Evolutionary conservation across 2,797 vertebrate genomes (phyloP), one percentile per base, ranked within the genome.

Genomic region (Amazonetta brasiliensis): DNA sequence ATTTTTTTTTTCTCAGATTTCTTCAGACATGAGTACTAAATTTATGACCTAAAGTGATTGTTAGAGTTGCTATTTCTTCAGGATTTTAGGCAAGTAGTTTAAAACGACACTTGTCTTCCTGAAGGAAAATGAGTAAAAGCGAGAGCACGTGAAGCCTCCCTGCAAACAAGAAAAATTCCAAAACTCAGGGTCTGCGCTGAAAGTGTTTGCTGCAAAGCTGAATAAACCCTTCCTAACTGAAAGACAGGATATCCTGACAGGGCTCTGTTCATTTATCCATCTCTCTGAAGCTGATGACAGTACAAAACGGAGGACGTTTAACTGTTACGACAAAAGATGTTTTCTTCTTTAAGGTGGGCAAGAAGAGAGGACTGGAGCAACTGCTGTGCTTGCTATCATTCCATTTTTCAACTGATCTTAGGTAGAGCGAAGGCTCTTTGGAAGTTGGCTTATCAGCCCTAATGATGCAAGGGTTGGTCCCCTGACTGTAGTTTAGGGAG

Each of bases 201-300:
- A 84, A 86, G 44, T 26, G 85, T 94, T 87, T 39, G 19, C 84
- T 90, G 62, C 67, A 60, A 74, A 92, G 81, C 89, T 76, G 87
- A 85, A 95, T 97, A 96, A 97, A 96, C 33, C 68, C 52, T 96
- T 91, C 87, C 94, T 54, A 66, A 63, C 55, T 92, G 95, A 97
- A 97, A 97, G 95, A 93, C 98, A 98, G 98, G 98, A 98, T 97
- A 97, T 98, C 98, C 98, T 98, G 97, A 84, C 7, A 8, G 89
- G 93, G 69, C 73, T 81, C 46, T 52, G 28, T 17, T 81, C 58
- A 67, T 90, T 95, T 87, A 80, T 91, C 84, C 67, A 43, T 92
- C 72, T 94, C 91, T 92, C 88, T 92, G 66, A 58, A 84, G 71
- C 54, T 92, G 90, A 71, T 75, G 48, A 93, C 71, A 74, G 58